phyloP scores from a whole-genome alignment of 2,888 invertebrate genomes.

The Eucriotettix oculatus region DNA sequence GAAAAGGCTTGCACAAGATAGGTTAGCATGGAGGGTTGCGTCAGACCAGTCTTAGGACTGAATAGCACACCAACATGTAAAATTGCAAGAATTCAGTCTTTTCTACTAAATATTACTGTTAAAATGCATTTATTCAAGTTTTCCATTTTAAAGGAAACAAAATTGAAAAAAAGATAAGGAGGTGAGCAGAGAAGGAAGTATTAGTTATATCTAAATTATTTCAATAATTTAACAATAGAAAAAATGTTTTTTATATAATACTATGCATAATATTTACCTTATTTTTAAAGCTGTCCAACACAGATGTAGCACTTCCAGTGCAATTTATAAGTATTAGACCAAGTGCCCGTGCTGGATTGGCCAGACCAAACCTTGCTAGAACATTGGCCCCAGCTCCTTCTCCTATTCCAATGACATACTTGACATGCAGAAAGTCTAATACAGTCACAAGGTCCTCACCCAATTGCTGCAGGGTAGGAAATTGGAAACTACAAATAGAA shows the following conservation, averaged over 20 bases:
- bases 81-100: no score
- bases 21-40: no score
- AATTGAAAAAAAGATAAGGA: no score
- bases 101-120: not conserved
- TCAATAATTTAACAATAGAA: no score
- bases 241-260: not conserved
- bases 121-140: not conserved
- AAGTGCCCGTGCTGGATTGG: constrained; percentile 57
- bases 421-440: constrained; percentile 64
- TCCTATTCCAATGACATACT: constrained; percentile 68
- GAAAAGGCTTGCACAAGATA: no score
- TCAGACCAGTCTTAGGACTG: no score
- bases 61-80: no score
- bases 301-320: constrained; percentile 71
- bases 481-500: constrained; percentile 44
- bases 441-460: constrained; percentile 70
- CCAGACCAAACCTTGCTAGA: constrained; percentile 66
- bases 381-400: constrained; percentile 83
- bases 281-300: constrained; percentile 70
- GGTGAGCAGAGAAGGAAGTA: not conserved
- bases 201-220: no score
- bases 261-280: constrained; percentile 32
- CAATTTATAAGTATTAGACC: constrained; percentile 75
- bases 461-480: constrained; percentile 64
- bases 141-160: not conserved